Base-by-base conservation (phyloP, 2,888 invertebrate genomes). In the Vannuccia rotundouncinata region DNA sequence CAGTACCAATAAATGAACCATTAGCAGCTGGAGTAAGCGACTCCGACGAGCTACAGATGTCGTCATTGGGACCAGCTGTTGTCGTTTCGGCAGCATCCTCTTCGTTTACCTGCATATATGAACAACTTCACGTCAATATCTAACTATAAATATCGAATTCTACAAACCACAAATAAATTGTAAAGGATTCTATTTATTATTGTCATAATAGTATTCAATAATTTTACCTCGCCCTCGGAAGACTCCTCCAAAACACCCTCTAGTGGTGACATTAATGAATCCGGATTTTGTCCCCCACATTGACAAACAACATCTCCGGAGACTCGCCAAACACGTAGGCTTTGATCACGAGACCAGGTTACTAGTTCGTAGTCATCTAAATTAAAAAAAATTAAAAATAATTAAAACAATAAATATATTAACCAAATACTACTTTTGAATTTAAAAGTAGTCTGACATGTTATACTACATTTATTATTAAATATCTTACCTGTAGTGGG, bases 291-390 rank as follows among this genome's bases (percentile, higher is more conserved):
- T 13, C 66, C 66, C 13, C 22, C 66, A 66, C 66, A 66, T 27
- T 66, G 66, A 22, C 5, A 2, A 22, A 66, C 66, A 2, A 27
- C 66, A 27, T 66, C 66, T 5, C 25, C 66, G 5, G 66, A 66
- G 85, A 95, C 93, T 85, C 92, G 92, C 94, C 95, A 96, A 28
- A 95, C 92, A 79, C 95, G 91, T 59, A 97, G 90, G 17, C 93
- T 94, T 86, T 95, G 95, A 90, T 97, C 96, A 85, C 94, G 92
- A 0, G 95, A 95, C 96, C 96, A 97, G 0, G 95, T 95, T 0
- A 96, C 92, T 74, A 97, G 89, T 86, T 96, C 94, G 85, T 92
- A 92, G 85, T 93, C 93, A 22, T 90, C n/a, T n/a, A n/a, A n/a
- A n/a, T n/a, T n/a, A n/a, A n/a, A n/a, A n/a, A n/a, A n/a, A n/a